Conservation (phyloP, 2,888 invertebrate genomes). For the Mylabris sibirica region DNA sequence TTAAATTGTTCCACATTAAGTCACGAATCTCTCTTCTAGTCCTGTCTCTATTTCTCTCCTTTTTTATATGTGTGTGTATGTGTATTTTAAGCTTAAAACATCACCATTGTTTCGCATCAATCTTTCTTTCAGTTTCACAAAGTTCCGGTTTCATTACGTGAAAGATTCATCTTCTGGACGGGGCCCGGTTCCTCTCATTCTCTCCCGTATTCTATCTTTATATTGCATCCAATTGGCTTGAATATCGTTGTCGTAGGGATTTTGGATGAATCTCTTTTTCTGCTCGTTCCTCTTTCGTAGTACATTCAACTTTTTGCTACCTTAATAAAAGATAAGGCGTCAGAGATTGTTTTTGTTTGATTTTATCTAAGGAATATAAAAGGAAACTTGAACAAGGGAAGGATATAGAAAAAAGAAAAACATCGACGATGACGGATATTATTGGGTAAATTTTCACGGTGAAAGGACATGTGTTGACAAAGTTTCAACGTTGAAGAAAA, state of each 20-base stretch:
- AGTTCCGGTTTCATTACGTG: constrained; percentile 57
- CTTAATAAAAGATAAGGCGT: constrained; percentile 21
- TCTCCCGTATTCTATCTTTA: neutral
- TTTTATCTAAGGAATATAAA: neutral
- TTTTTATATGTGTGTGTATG: constrained; percentile 6
- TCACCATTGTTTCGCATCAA: constrained; percentile 49
- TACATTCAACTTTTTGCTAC: neutral
- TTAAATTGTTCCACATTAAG: constrained; percentile 23
- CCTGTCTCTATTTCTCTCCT: neutral
- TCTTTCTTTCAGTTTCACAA: constrained; percentile 50
- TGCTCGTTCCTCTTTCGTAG: neutral
- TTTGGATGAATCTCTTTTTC: constrained; percentile 5
- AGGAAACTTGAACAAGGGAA: neutral
- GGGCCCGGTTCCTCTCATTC: constrained; percentile 24
- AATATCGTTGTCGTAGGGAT: constrained; percentile 17
- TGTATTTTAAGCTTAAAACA: constrained; percentile 32
- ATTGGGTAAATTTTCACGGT: constrained; percentile 6
- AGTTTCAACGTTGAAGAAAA: neutral
- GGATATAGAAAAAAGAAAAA: too few species aligned
- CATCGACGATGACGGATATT: neutral
- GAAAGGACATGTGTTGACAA: constrained; percentile 10
- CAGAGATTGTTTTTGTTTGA: neutral
- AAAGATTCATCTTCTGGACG: constrained; percentile 55
- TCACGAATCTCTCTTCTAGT: constrained; percentile 12
- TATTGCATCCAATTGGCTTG: constrained; percentile 30